These are phyloP conservation scores for Crypturellus tataupa DNA, from an alignment of 2,797 vertebrate genomes.

Conservation along the genomic window DNA sequence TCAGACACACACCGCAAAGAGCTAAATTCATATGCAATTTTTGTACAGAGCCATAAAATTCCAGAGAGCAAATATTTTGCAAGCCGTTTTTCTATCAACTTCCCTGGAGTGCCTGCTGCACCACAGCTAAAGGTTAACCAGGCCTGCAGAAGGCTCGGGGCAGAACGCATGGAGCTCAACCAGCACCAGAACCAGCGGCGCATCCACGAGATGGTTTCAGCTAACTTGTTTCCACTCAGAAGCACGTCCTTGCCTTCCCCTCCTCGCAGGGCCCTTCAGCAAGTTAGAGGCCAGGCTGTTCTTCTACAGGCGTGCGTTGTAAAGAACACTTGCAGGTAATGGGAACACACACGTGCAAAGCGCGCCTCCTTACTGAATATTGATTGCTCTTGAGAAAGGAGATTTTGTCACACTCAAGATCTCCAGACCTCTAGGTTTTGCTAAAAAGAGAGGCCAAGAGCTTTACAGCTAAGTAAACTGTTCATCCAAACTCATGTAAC, in stretches of 20 bases:
- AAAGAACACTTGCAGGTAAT: constrained; percentile 10
- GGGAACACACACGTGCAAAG: background rate
- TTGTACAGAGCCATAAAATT: background rate
- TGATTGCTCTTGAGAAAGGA: background rate
- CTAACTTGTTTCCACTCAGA: constrained; percentile 55
- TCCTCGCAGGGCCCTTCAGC: constrained; percentile 40
- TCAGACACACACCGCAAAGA: background rate
- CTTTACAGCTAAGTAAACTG: background rate
- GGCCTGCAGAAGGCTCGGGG: constrained; percentile 45
- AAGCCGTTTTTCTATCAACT: background rate
- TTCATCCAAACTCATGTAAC: fast-evolving
- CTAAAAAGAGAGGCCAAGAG: background rate
- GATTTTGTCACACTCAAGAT: background rate
- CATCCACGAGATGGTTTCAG: constrained; percentile 29
- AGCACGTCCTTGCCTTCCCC: constrained; percentile 15
- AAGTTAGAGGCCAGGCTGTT: constrained; percentile 34
- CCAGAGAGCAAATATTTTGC: background rate
- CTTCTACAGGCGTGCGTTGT: background rate
- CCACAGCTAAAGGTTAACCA: constrained; percentile 26
- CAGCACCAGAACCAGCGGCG: background rate
- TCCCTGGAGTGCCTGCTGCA: background rate
- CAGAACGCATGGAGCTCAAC: constrained; percentile 18
- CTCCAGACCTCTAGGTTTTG: background rate
- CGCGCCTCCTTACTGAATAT: background rate
- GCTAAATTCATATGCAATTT: background rate